Evolutionary conservation across 2,797 vertebrate genomes (phyloP), one percentile per base, ranked within the genome.

Genomic region (Phoebastria nigripes): DNA sequence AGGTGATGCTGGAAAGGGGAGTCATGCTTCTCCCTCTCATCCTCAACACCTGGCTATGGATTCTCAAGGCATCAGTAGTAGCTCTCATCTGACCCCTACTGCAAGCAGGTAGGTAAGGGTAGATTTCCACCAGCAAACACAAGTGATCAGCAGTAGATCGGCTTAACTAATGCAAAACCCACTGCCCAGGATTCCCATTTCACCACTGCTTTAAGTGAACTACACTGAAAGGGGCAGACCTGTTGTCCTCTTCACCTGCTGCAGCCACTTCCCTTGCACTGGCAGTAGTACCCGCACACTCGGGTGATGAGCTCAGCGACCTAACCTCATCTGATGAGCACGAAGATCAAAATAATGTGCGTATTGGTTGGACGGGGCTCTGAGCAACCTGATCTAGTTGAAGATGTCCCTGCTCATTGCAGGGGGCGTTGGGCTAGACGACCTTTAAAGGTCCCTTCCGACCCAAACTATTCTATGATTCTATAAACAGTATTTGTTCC

Each of bases 71-170:
- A 33, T 12, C 44, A 77, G 49, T 1, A 80, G 79, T 21, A 91
- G 93, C 87, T 96, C 91, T 82, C 81, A 93, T 62, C 93, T 91
- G 92, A 94, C 88, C 77, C 80, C 82, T 90, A 25, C 93, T 79
- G 86, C 88, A 90, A 79, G 88, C 42, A 76, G 29, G 41, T 49
- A 72, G 61, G 15, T 49, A 83, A 71, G 62, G 54, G 29, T 15
- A 16, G 42, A 56, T 71, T 90, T 81, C 87, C 46, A 78, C 6
- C 46, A 67, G 61, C 33, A 66, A 66, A 76, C 73, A 33, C 18
- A 41, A 82, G n/a, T 13, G 16, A 63, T 56, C 39, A 29, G 39
- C 15, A 6, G 65, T 13, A 49, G 44, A 46, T 18, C 44, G 56
- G 15, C 63, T 61, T 61, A 54, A 35, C 11, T 51, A 12, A 44